phyloP scores from a whole-genome alignment of 2,888 invertebrate species.

The Strigamia crassipes region DNA sequence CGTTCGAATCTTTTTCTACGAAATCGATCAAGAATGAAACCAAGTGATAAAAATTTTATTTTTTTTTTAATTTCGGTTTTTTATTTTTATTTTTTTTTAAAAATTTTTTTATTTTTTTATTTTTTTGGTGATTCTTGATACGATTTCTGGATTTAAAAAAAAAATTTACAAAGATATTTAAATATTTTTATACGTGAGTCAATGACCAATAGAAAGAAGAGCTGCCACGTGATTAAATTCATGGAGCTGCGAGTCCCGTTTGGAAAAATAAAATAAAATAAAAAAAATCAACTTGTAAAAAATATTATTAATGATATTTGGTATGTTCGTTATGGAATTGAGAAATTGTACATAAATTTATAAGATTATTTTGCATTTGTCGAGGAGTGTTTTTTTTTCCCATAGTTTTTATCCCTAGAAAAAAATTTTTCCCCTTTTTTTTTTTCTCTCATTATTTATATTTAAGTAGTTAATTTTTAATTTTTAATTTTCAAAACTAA shows the following conservation, averaged over 20 bases:
- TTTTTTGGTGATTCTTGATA: neutral
- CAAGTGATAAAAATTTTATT: neutral
- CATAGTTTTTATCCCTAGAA: neutral
- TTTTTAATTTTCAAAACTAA: neutral
- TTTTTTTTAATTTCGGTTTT: neutral
- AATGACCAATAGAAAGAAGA: neutral
- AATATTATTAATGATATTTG: conserved; percentile 12
- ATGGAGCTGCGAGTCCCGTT: neutral
- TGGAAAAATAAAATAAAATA: neutral
- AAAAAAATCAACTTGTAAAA: neutral
- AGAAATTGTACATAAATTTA: conserved; percentile 21
- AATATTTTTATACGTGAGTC: conserved; percentile 24
- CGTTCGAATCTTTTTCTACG: conserved; percentile 1
- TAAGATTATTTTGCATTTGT: conserved; percentile 30
- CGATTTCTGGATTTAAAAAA: neutral
- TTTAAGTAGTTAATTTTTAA: neutral
- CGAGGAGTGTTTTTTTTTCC: neutral
- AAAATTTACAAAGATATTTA: neutral
- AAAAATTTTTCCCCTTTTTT: neutral
- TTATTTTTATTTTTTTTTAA: neutral
- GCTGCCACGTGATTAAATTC: neutral
- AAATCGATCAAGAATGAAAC: neutral
- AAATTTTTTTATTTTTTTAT: neutral
- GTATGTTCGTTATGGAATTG: conserved; percentile 12
- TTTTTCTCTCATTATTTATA: neutral